Conservation (phyloP, 2,113 vertebrate species). For the Oceanites oceanicus region DNA sequence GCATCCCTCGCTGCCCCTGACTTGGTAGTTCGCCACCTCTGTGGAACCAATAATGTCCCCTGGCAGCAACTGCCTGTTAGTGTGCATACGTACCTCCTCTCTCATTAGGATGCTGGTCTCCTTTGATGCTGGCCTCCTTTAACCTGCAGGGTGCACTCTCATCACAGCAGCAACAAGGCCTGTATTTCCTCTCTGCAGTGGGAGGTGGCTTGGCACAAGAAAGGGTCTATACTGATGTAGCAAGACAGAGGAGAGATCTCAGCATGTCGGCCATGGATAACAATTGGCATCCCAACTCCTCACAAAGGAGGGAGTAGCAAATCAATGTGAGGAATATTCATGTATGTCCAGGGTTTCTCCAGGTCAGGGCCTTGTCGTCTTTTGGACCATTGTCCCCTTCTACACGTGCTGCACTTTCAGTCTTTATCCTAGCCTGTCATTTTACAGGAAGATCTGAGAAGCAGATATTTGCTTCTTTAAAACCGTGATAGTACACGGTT, state of each 20-base stretch:
- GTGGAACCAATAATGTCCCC: background rate
- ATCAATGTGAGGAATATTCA: background rate
- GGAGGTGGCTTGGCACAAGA: background rate
- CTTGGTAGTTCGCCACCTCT: background rate
- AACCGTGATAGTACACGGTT: background rate
- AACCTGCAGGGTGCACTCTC: background rate
- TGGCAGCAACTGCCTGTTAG: background rate
- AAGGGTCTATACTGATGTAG: background rate
- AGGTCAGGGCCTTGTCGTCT: background rate
- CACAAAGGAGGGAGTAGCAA: background rate
- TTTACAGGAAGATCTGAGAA: background rate
- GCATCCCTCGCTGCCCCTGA: background rate
- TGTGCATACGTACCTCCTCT: background rate
- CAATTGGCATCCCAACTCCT: accelerated
- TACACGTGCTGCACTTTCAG: background rate
- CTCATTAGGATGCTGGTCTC: background rate
- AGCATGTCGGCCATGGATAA: background rate
- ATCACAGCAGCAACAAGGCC: background rate
- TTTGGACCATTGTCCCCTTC: background rate
- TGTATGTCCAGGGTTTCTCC: background rate
- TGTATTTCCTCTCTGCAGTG: background rate
- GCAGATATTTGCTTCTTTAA: background rate
- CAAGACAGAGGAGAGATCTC: background rate
- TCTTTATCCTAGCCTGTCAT: background rate
- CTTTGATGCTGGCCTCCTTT: background rate